Evolutionary conservation across 1,140 invertebrate species (phyloP).

Genomic region (Brachionus paranguensis): DNA sequence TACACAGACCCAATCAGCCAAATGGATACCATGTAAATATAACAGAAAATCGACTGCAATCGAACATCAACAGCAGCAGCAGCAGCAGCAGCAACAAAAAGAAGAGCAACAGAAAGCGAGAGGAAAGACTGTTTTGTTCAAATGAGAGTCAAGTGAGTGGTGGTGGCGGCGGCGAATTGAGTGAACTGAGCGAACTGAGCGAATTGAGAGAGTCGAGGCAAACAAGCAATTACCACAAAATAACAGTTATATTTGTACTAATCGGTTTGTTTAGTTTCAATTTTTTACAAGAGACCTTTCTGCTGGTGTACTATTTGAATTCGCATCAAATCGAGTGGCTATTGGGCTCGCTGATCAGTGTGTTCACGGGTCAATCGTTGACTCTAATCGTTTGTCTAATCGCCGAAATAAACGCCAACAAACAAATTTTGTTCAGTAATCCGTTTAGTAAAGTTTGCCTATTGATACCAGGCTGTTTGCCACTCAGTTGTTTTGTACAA

Average conservation of each 20-base stretch:
- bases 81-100: too few relatives aligned
- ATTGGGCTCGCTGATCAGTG: not conserved
- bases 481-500: slow-evolving; percentile 2
- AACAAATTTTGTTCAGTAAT: not conserved
- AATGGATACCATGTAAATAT: not conserved
- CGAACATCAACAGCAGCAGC: not conserved
- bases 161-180: not conserved
- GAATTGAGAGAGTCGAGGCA: not conserved
- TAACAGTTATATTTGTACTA: slow-evolving; percentile 30
- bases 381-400: not conserved
- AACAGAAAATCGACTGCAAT: not conserved
- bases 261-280: slow-evolving; percentile 36
- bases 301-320: not conserved
- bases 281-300: slow-evolving; percentile 6
- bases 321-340: not conserved
- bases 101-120: too few relatives aligned
- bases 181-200: too few relatives aligned
- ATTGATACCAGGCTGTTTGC: slow-evolving; percentile 26
- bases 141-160: too few relatives aligned
- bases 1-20: not conserved
- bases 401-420: not conserved
- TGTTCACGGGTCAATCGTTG: slow-evolving; percentile 3
- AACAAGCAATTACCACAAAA: slow-evolving; percentile 1
- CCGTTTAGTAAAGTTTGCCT: slow-evolving; percentile 32
- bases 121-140: too few relatives aligned